phyloP scores from a whole-genome alignment of 2,888 invertebrate species.

The Drosophila rellima region DNA sequence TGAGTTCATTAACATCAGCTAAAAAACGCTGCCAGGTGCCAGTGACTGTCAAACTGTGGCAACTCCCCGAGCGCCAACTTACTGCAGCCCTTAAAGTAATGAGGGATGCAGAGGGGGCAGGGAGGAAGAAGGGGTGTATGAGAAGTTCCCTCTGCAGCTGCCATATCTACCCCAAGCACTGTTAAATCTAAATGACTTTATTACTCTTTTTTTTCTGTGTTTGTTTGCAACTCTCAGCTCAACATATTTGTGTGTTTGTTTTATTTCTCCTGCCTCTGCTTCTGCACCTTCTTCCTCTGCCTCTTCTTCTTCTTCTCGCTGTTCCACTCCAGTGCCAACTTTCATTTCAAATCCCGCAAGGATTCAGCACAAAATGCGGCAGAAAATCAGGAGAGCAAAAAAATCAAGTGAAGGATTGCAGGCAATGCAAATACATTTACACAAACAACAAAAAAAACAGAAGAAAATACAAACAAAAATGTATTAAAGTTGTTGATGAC shows the following conservation, averaged over 20 bases:
- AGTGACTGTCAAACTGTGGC: conserved; percentile 68
- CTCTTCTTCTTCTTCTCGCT: conserved; percentile 27
- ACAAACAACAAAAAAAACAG: conserved; percentile 9
- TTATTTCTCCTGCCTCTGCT: conserved; percentile 33
- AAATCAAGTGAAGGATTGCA: conserved; percentile 38
- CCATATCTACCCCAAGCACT: conserved; percentile 78
- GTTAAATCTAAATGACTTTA: conserved; percentile 82
- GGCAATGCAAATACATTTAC: conserved; percentile 39
- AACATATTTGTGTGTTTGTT: conserved; percentile 52
- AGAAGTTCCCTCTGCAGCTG: conserved; percentile 21
- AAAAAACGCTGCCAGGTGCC: conserved; percentile 57
- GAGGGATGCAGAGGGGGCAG: neutral
- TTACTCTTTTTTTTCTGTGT: conserved; percentile 61
- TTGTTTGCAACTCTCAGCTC: conserved; percentile 41
- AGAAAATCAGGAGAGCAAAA: conserved; percentile 60
- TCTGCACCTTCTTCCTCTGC: conserved; percentile 24
- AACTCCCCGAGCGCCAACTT: conserved; percentile 40
- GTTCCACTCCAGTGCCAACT: conserved; percentile 71
- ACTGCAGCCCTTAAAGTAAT: conserved; percentile 18
- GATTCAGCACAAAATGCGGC: conserved; percentile 73
- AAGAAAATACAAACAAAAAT: conserved; percentile 9
- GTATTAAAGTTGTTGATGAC: neutral
- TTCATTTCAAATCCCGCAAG: conserved; percentile 78
- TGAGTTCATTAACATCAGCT: conserved; percentile 76
- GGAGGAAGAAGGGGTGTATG: neutral